A percentile compares a stretch with the other conserved stretches of the same genome.
These are phyloP conservation scores for Rutilus rutilus DNA, from an alignment of 2,113 vertebrate genomes.

Conservation along the genomic window DNA sequence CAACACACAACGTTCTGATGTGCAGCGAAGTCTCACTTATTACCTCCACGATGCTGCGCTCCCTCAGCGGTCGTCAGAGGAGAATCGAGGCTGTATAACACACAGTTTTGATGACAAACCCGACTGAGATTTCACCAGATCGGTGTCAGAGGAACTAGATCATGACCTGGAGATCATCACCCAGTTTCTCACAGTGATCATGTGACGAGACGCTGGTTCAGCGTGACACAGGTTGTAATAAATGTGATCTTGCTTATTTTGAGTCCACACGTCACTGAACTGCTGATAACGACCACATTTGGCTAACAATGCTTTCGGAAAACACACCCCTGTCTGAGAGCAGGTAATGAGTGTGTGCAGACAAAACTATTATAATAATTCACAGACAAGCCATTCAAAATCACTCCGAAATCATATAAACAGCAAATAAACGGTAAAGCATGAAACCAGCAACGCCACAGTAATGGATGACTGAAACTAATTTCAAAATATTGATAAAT, in stretches of 20 bases:
- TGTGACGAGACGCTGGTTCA: background rate
- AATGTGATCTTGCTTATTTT: no score
- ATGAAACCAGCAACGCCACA: background rate
- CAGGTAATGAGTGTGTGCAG: background rate
- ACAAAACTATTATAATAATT: no score
- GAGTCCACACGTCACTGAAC: no score
- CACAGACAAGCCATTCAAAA: background rate
- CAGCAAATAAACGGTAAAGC: background rate
- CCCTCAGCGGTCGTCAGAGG: background rate
- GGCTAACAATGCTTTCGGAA: no score
- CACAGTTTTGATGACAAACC: background rate
- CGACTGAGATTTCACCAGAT: background rate
- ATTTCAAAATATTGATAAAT: background rate
- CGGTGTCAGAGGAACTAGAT: conserved; percentile 6
- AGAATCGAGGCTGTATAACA: background rate
- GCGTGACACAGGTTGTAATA: no score
- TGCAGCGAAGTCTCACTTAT: background rate
- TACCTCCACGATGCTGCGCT: background rate
- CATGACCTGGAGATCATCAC: background rate
- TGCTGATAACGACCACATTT: no score
- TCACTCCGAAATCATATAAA: background rate
- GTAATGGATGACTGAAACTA: background rate
- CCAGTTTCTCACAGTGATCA: background rate
- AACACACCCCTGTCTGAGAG: no score
- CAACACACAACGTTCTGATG: conserved; percentile 7